Evolutionary conservation across 2,888 invertebrate genomes (phyloP), one percentile per base, ranked within the genome.

Genomic region (Didymodactylos carnosus): DNA sequence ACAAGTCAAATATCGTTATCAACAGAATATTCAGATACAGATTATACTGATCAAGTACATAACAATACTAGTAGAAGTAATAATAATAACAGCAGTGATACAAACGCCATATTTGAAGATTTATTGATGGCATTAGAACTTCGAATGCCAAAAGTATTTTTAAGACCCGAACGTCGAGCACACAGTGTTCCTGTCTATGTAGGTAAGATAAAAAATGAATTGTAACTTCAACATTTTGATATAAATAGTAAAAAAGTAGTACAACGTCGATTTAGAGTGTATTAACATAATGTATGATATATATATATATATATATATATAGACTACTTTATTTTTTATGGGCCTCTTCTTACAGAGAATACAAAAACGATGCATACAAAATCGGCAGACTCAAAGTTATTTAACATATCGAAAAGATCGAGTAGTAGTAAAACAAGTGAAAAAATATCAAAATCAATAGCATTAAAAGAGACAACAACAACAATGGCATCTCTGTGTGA

Each of bases 101-200:
- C 62, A 62, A 35, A 62, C n/a, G 35, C 11, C 19, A 29, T 35
- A 11, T 62, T 62, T 35, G 62, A 62, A 35, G n/a, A 62, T 62
- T 35, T 35, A 35, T 35, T 62, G 10, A 62, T 62, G 35, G 35
- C 35, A 3, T 62, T 35, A 16, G 62, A 62, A 62, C 3, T 62
- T 35, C 62, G 62, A 11, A 62, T 62, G 62, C 62, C 62, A 35
- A 29, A n/a, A 62, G 27, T 35, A 3, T 71, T 74, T 23, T 41
- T 53, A 72, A 53, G 82, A 69, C 82, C 82, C 1, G 81, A 81
- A 11, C 82, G 82, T 77, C 76, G 80, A 25, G 81, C 82, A 19
- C 75, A 80, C 41, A 82, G 82, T 77, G 79, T 82, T 69, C 83
- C 83, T 3, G 62, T 35, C 35, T 35, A 62, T 62, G 10, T 62